Percentiles rank a stretch among this genome's conserved stretches.
Conservation (phyloP, 2,797 vertebrate species). For the Mormyrops boulengeri region DNA sequence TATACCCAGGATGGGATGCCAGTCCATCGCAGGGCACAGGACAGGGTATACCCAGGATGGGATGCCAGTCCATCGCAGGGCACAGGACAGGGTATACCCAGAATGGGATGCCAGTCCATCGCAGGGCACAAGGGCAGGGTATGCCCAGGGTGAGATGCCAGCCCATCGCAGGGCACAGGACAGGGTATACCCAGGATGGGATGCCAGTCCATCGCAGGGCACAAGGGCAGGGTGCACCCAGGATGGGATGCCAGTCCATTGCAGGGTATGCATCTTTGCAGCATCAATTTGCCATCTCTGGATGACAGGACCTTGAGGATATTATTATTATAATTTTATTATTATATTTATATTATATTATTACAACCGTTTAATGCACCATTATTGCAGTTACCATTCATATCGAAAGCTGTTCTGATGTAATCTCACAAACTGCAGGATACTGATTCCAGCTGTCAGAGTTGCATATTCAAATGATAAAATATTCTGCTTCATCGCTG, state of each 20-base stretch:
- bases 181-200: neutral
- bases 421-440: neutral
- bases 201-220: neutral
- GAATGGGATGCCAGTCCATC: neutral
- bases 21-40: neutral
- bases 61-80: neutral
- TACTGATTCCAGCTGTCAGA: neutral
- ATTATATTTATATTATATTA: neutral
- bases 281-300: neutral
- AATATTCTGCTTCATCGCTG: neutral
- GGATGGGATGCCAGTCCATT: neutral
- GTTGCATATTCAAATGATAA: neutral
- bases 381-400: neutral
- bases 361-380: neutral
- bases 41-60: neutral
- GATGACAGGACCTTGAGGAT: neutral
- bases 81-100: neutral
- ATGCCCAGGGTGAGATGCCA: neutral
- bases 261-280: neutral
- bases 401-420: neutral
- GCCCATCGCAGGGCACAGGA: neutral
- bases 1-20: neutral
- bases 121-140: neutral
- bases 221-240: neutral
- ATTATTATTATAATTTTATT: neutral